phyloP scores from a whole-genome alignment of 2,888 invertebrate species.

The Drosophila ustulata region DNA sequence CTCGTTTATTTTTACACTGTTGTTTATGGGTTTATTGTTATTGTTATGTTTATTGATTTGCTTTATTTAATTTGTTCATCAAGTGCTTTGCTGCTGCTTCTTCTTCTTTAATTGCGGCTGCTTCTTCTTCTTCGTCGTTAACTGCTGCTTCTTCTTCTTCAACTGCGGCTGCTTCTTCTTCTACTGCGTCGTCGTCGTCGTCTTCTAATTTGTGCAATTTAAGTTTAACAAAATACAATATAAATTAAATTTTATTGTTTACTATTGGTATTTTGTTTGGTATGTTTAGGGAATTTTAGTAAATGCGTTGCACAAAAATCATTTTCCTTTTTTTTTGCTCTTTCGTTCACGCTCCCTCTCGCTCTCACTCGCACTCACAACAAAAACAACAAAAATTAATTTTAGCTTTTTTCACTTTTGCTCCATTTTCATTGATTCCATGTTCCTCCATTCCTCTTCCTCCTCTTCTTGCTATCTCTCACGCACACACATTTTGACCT shows the following conservation, averaged over 20 bases:
- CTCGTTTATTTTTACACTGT: slow-evolving; percentile 6
- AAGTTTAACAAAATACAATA: slow-evolving; percentile 13
- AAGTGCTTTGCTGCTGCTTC: slow-evolving; percentile 25
- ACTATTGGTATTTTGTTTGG: slow-evolving; percentile 34
- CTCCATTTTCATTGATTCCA: slow-evolving; percentile 71
- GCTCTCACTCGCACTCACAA: slow-evolving; percentile 47
- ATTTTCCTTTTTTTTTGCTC: slow-evolving; percentile 7
- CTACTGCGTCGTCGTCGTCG: slow-evolving; percentile 17
- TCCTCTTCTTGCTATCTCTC: slow-evolving; percentile 21
- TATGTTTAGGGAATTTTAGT: slow-evolving; percentile 31
- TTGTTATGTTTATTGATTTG: slow-evolving; percentile 73
- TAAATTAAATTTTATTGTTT: slow-evolving; percentile 16
- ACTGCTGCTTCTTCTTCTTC: slow-evolving; percentile 13
- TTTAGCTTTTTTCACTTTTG: slow-evolving; percentile 77
- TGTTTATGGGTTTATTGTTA: slow-evolving; percentile 46
- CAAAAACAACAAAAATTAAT: slow-evolving; percentile 67
- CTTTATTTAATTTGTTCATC: slow-evolving; percentile 42
- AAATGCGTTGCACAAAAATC: slow-evolving; percentile 72
- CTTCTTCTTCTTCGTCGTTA: slow-evolving; percentile 1
- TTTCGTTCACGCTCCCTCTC: slow-evolving; percentile 13
- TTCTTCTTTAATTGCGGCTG: slow-evolving; percentile 11
- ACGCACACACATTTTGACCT: slow-evolving; percentile 62
- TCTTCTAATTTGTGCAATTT: slow-evolving; percentile 29
- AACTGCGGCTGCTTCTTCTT: slow-evolving; percentile 9
- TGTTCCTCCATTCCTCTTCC: neutral